Conservation (phyloP, 1,140 invertebrate genomes). For the Andrena cerasifolii region DNA sequence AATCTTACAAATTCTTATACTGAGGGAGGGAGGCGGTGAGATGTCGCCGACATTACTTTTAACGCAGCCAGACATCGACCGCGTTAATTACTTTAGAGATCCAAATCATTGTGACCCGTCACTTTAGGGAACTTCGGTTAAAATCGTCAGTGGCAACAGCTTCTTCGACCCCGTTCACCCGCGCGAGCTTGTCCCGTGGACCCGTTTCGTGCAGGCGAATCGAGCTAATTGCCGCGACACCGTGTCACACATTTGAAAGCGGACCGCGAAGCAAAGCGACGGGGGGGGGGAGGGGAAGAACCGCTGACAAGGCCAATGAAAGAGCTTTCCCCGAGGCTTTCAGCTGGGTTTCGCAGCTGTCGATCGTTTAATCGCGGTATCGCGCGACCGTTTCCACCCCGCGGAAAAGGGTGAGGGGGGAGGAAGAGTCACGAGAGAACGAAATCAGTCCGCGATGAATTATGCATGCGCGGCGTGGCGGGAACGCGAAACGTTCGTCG, state of each 20-base stretch:
- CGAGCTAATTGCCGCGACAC: neutral
- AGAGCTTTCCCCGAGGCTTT: neutral
- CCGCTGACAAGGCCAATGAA: neutral
- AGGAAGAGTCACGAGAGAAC: neutral
- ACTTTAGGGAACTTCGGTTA: too few relatives aligned
- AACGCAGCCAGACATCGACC: too few relatives aligned
- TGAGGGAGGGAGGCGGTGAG: too few relatives aligned
- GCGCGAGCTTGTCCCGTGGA: too few relatives aligned
- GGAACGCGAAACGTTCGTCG: slow-evolving; percentile 13
- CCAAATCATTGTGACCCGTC: too few relatives aligned
- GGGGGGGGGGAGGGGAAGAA: neutral
- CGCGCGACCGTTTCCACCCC: neutral
- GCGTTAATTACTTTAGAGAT: too few relatives aligned
- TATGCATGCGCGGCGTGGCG: slow-evolving; percentile 20
- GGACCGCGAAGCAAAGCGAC: neutral
- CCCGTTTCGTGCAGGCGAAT: too few relatives aligned
- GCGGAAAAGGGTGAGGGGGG: neutral
- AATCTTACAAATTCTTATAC: too few relatives aligned
- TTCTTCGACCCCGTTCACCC: too few relatives aligned
- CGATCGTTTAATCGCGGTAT: slow-evolving; percentile 14
- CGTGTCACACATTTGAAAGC: too few relatives aligned
- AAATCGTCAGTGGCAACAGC: too few relatives aligned
- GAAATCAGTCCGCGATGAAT: slow-evolving; percentile 35
- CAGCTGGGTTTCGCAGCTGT: neutral
- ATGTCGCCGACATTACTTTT: too few relatives aligned